phyloP scores from a whole-genome alignment of 2,797 vertebrate genomes.

The Botia almorhae region DNA sequence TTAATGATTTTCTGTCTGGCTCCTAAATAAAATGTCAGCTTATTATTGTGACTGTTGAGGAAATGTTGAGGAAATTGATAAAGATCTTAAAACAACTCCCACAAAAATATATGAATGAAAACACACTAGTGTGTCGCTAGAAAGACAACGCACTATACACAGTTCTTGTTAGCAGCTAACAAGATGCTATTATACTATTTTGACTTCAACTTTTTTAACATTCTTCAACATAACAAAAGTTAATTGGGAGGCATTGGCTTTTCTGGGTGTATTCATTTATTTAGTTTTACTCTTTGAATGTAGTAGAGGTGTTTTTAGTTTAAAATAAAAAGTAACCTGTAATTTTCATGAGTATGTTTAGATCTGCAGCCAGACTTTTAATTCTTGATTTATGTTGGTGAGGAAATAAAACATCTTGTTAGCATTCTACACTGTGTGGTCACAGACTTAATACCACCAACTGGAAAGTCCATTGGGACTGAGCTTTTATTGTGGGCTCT shows the following conservation, averaged over 20 bases:
- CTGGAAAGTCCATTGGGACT: conserved; percentile 16
- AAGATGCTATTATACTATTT: too few species aligned
- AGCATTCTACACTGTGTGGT: conserved; percentile 22
- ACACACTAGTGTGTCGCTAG: neutral
- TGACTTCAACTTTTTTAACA: too few species aligned
- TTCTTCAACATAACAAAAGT: too few species aligned
- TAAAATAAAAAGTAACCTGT: conserved; percentile 1
- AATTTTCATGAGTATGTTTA: neutral
- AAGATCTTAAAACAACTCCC: neutral
- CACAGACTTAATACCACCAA: conserved; percentile 23
- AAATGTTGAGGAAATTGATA: neutral
- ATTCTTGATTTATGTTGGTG: neutral
- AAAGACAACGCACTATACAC: too few species aligned
- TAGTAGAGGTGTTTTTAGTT: neutral
- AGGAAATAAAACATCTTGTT: conserved; percentile 11
- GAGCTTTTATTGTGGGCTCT: conserved; percentile 32
- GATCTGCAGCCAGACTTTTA: neutral
- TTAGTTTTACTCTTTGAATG: neutral
- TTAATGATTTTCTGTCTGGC: conserved; percentile 26
- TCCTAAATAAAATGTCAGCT: conserved; percentile 7
- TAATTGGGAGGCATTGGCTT: too few species aligned
- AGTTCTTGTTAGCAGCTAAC: too few species aligned
- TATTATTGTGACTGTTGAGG: neutral
- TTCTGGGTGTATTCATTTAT: too few species aligned
- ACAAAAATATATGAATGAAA: conserved; percentile 13